A percentile compares a stretch with the other conserved stretches of the same genome.
phyloP scores from a whole-genome alignment of 2,888 invertebrate genomes.

The Hypomecis punctinalis region DNA sequence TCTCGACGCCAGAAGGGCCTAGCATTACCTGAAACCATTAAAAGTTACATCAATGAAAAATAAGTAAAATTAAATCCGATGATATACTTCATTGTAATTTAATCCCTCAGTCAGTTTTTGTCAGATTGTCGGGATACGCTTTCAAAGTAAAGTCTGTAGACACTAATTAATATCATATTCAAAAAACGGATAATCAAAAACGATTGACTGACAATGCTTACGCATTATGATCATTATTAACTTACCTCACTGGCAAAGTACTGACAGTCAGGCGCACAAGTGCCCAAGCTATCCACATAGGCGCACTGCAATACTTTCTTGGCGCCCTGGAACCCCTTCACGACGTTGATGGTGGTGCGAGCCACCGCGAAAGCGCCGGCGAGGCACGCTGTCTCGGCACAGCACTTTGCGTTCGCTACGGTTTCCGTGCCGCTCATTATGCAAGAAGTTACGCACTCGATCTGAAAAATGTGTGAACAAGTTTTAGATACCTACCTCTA shows the following conservation, averaged over 20 bases:
- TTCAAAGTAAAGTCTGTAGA: too few relatives aligned
- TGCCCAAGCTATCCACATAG: slow-evolving; percentile 70
- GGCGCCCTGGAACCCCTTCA: slow-evolving; percentile 68
- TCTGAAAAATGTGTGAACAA: slow-evolving; percentile 46
- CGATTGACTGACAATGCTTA: too few relatives aligned
- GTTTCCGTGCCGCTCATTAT: slow-evolving; percentile 74
- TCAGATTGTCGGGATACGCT: too few relatives aligned
- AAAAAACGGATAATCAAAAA: too few relatives aligned
- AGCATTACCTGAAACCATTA: slow-evolving; percentile 60
- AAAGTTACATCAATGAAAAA: neutral
- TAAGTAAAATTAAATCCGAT: neutral
- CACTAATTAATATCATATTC: too few relatives aligned
- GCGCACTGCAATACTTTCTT: slow-evolving; percentile 67
- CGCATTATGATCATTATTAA: too few relatives aligned
- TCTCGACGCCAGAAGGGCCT: slow-evolving; percentile 75
- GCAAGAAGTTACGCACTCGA: slow-evolving; percentile 75
- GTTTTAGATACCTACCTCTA: neutral
- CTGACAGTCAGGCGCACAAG: slow-evolving; percentile 74
- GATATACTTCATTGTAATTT: neutral
- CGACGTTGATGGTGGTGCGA: slow-evolving; percentile 70
- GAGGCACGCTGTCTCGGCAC: slow-evolving; percentile 66
- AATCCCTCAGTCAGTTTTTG: too few relatives aligned
- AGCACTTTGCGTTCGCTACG: slow-evolving; percentile 66
- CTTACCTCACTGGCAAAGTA: slow-evolving; percentile 74
- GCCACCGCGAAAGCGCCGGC: slow-evolving; percentile 77